Conservation (phyloP, 2,797 vertebrate genomes). For the Myripristis murdjan region DNA sequence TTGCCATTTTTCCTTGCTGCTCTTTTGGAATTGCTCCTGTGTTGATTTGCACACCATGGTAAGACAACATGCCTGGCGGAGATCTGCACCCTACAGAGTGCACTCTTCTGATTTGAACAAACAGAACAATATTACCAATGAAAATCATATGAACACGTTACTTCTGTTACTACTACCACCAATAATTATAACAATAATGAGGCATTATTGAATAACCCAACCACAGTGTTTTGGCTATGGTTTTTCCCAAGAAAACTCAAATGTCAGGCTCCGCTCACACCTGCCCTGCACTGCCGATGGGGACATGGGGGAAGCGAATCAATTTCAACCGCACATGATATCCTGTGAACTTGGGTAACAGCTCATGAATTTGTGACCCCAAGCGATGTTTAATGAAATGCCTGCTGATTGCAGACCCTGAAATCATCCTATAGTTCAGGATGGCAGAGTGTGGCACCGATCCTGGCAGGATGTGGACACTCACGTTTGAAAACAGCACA, state of each 20-base stretch:
- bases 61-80: too few species aligned
- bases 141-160: too few species aligned
- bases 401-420: conserved; percentile 19
- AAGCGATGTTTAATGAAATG: conserved; percentile 49
- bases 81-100: too few species aligned
- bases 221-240: conserved; percentile 1
- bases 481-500: not conserved
- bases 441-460: not conserved
- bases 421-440: conserved; percentile 9
- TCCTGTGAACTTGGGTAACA: conserved; percentile 18
- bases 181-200: too few species aligned
- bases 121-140: too few species aligned
- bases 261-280: conserved; percentile 22
- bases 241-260: conserved; percentile 9
- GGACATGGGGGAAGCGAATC: conserved; percentile 10
- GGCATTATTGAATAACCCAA: not conserved
- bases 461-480: not conserved
- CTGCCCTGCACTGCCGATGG: conserved; percentile 36
- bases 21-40: too few species aligned
- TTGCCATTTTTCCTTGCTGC: too few species aligned
- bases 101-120: too few species aligned
- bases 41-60: too few species aligned
- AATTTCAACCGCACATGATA: conserved; percentile 26
- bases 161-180: too few species aligned
- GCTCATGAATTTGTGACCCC: conserved; percentile 24